Evolutionary conservation across 1,140 invertebrate species (phyloP).

Genomic region (Linepithema humile): DNA sequence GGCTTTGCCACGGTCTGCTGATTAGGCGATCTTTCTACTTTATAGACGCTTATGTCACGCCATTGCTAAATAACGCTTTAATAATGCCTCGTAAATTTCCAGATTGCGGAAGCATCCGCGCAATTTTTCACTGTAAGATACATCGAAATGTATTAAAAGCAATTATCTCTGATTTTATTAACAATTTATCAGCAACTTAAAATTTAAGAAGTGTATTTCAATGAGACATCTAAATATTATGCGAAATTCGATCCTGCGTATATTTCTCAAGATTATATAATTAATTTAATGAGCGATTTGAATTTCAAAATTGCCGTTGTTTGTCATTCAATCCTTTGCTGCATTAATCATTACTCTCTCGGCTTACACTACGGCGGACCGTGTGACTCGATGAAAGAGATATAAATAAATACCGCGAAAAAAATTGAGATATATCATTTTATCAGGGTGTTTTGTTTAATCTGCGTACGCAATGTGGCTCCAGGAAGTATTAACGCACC

Average conservation of each 20-base stretch:
- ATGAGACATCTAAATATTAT: neutral
- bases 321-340: neutral
- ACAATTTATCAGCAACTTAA: neutral
- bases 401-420: slow-evolving; percentile 19
- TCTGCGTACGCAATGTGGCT: neutral
- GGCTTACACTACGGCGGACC: neutral
- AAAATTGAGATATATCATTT: slow-evolving; percentile 2
- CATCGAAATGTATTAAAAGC: neutral
- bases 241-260: neutral
- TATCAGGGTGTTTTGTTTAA: neutral
- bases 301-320: neutral
- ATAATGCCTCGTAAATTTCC: slow-evolving; percentile 18
- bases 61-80: neutral
- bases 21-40: slow-evolving; percentile 18
- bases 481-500: neutral
- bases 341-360: neutral
- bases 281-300: neutral
- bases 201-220: neutral
- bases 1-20: neutral
- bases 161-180: neutral
- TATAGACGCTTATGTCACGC: neutral
- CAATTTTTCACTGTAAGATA: neutral
- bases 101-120: neutral
- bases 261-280: neutral
- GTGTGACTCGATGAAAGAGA: neutral